Evolutionary conservation across 2,113 vertebrate genomes (phyloP).

Genomic region (Nyctereutes procyonoides): DNA sequence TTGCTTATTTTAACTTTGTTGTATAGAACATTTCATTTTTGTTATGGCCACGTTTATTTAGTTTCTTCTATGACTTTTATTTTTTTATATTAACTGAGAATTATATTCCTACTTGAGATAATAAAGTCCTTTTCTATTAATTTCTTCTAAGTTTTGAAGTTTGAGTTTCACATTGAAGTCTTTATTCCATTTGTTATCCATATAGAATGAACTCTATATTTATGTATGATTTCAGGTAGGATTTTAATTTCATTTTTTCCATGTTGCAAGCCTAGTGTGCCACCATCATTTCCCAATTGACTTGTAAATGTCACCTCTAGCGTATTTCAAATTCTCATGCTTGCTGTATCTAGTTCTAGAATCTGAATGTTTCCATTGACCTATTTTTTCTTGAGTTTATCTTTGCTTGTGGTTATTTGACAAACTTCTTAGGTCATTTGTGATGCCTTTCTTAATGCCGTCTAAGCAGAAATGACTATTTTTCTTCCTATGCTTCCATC

Average conservation of each 20-base stretch:
- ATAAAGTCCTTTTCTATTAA: not conserved
- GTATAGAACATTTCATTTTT: not conserved
- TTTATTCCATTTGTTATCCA: not conserved
- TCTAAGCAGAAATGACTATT: not conserved
- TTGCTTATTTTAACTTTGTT: not conserved
- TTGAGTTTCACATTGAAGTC: not conserved
- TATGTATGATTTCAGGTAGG: not conserved
- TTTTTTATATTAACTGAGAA: constrained; percentile 22
- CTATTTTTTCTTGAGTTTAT: not conserved
- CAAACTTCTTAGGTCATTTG: not conserved
- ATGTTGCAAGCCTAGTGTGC: not conserved
- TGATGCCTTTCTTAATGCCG: not conserved
- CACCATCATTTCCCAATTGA: not conserved
- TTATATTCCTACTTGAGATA: not conserved
- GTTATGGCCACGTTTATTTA: not conserved
- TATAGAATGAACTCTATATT: not conserved
- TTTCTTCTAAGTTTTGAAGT: constrained; percentile 20
- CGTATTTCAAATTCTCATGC: not conserved
- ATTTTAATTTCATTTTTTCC: constrained; percentile 19
- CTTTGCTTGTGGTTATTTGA: not conserved
- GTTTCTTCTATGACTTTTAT: not conserved
- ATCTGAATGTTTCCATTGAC: not conserved
- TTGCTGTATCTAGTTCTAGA: not conserved
- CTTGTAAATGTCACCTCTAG: not conserved
- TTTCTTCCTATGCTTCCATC: not conserved